These are phyloP conservation scores for Delphinapterus leucas DNA, from an alignment of 2,113 vertebrate genomes.

Conservation along the genomic window DNA sequence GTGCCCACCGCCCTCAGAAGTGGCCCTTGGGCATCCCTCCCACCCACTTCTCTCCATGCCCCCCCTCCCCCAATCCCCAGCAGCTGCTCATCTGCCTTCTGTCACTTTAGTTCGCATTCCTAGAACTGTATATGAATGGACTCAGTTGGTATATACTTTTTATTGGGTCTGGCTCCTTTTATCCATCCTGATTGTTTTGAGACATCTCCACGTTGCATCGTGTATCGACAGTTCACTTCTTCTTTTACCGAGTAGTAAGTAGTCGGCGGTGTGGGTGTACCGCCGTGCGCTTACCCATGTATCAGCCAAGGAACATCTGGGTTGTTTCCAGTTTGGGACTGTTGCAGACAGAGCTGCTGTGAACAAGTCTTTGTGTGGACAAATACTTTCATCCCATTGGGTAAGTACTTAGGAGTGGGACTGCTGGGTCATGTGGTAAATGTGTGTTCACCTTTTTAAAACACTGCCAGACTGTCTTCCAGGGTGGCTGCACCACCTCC, in stretches of 20 bases:
- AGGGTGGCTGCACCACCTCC: background rate
- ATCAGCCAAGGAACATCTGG: background rate
- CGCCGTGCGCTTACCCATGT: rapidly evolving
- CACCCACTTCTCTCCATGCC: rapidly evolving
- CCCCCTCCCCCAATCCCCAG: rapidly evolving
- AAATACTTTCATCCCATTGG: background rate
- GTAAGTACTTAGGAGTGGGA: background rate
- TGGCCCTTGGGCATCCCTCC: background rate
- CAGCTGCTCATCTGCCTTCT: background rate
- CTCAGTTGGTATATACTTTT: rapidly evolving
- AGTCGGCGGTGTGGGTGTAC: rapidly evolving
- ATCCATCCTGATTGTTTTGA: rapidly evolving
- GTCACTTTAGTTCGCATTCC: background rate
- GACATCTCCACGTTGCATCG: rapidly evolving
- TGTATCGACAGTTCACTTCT: rapidly evolving
- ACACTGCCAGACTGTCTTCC: background rate
- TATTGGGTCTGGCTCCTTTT: background rate
- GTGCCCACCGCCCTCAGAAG: rapidly evolving
- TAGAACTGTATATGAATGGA: rapidly evolving
- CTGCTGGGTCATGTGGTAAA: background rate
- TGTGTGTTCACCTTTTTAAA: background rate
- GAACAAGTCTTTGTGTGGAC: background rate
- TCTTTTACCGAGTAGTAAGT: too few species aligned
- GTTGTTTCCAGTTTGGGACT: background rate
- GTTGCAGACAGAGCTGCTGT: background rate